Evolutionary conservation across 2,888 invertebrate genomes (phyloP), one percentile per base, ranked within the genome.

Genomic region (Agonopterix arenella): DNA sequence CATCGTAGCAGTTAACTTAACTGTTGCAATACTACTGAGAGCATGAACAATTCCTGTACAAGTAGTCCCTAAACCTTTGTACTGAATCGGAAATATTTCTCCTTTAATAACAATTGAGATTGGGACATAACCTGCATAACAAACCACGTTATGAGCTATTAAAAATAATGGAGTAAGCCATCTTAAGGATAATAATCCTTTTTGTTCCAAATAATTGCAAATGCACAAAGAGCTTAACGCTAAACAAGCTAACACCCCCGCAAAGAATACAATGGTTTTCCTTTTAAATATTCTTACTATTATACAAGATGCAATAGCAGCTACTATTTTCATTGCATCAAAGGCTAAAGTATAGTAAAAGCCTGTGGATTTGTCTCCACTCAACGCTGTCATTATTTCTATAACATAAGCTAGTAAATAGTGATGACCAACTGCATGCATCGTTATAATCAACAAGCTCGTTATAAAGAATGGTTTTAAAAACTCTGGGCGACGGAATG

Each of bases 1-100:
- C 45, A 49, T 41, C 8, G 44, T 36, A 1, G 45, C 18, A 11
- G 49, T 49, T 2, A 45, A 13, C 41, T 49, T 49, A 7, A 49
- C 13, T 11, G 44, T 11, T 18, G 11, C 10, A 8, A 47, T 10
- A n/a, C 40, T 37, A 11, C n/a, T 9, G 2, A 18, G 7, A 44
- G n/a, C 28, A 44, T 16, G 13, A n/a, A 44, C 10, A 4, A 16
- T 18, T n/a, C 44, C 44, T 3, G 37, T 11, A 8, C 16, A 2
- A 36, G 40, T 10, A 5, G 11, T 11, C 8, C 45, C 49, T 9
- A 49, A 10, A 9, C 49, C 45, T 28, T 28, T 44, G 11, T 45
- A 45, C 36, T 45, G n/a, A 8, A 45, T 5, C 3, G 49, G 45
- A 41, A 49, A 41, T 11, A 49, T 9, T 41, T 49, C 49, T 28